Percentiles rank a stretch among this genome's conserved stretches.
Conservation (phyloP, 2,113 vertebrate genomes). For the Sisor rabdophorus region DNA sequence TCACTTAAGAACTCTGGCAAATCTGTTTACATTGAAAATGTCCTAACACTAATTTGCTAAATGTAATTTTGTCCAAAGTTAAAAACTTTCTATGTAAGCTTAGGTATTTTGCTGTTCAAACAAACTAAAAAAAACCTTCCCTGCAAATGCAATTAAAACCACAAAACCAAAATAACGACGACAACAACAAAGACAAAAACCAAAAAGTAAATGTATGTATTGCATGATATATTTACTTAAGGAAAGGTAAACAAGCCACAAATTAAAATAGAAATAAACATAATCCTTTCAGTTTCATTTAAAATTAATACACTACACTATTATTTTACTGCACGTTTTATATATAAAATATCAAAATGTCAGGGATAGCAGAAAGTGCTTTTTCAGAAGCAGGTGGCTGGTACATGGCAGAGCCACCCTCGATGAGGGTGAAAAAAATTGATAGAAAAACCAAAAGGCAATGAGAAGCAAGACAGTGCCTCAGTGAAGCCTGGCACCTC, state of each 20-base stretch:
- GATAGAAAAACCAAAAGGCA: slow-evolving; percentile 56
- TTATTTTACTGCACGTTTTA: not conserved
- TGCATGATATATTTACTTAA: not conserved
- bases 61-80: not conserved
- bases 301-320: not conserved
- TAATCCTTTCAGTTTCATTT: not conserved
- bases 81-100: not conserved
- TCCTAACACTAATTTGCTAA: not conserved
- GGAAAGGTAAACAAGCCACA: not conserved
- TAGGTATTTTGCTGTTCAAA: not conserved
- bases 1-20: not conserved
- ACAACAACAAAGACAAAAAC: too few relatives aligned
- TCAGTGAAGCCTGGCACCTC: slow-evolving; percentile 58
- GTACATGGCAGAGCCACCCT: slow-evolving; percentile 56
- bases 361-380: slow-evolving; percentile 39
- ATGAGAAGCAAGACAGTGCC: slow-evolving; percentile 63
- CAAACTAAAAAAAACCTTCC: not conserved
- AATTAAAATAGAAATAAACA: not conserved
- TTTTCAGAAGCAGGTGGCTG: slow-evolving; percentile 36
- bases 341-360: slow-evolving; percentile 46
- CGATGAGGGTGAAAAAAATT: slow-evolving; percentile 52
- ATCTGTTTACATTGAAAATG: not conserved
- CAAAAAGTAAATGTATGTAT: not conserved
- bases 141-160: not conserved
- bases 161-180: not conserved